Evolutionary conservation across 1,140 invertebrate species (phyloP).

Genomic region (Leptinotarsa defecta): DNA sequence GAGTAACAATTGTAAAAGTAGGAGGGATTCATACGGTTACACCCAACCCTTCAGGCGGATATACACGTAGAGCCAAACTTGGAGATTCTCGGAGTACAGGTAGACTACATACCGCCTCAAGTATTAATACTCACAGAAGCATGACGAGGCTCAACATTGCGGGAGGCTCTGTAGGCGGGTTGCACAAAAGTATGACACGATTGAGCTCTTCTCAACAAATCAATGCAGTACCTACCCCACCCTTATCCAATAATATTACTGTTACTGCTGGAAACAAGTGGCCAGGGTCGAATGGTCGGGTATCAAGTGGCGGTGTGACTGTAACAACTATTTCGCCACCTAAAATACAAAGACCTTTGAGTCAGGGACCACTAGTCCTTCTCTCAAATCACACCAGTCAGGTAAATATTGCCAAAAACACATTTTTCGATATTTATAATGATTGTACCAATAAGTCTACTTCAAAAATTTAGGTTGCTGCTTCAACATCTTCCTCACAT

Average conservation of each 20-base stretch:
- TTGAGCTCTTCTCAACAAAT: slow-evolving; percentile 75
- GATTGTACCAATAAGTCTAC: too few species aligned
- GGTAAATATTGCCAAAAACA: slow-evolving; percentile 28
- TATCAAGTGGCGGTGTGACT: slow-evolving; percentile 68
- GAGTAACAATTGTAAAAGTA: slow-evolving; percentile 77
- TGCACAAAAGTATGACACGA: slow-evolving; percentile 82
- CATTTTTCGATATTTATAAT: background rate
- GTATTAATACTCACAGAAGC: slow-evolving; percentile 70
- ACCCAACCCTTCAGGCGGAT: slow-evolving; percentile 57
- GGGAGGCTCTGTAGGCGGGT: slow-evolving; percentile 73
- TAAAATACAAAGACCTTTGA: slow-evolving; percentile 58
- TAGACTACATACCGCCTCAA: slow-evolving; percentile 67
- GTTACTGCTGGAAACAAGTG: slow-evolving; percentile 60
- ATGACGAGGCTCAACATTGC: slow-evolving; percentile 76
- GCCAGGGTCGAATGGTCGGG: slow-evolving; percentile 54
- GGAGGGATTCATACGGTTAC: slow-evolving; percentile 58
- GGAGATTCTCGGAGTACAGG: slow-evolving; percentile 73
- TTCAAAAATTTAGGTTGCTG: too few species aligned
- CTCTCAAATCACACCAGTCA: slow-evolving; percentile 52
- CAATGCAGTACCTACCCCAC: slow-evolving; percentile 50
- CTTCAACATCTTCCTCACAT: slow-evolving; percentile 26
- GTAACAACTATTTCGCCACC: slow-evolving; percentile 65
- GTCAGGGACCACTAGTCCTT: slow-evolving; percentile 59
- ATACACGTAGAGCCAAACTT: slow-evolving; percentile 66
- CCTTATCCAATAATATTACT: slow-evolving; percentile 54